Conservation (phyloP, 2,113 vertebrate genomes). For the Tychaedon coryphoeus region DNA sequence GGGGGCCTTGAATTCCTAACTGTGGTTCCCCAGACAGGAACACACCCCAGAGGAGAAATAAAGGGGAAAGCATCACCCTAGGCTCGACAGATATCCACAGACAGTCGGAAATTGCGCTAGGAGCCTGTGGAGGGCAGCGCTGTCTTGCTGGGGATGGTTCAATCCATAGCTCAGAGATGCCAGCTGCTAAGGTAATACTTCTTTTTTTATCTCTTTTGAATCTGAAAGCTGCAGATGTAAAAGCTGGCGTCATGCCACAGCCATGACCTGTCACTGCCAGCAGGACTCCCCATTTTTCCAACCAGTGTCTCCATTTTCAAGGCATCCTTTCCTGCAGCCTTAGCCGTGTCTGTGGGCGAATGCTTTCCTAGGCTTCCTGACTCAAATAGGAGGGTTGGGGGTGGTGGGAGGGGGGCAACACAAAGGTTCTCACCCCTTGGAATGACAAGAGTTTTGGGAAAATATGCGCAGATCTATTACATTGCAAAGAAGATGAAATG, state of each 20-base stretch:
- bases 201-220: neutral
- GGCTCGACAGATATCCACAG: neutral
- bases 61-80: neutral
- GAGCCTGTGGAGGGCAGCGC: conserved; percentile 12
- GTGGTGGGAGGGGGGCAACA: neutral
- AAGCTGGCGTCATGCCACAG: neutral
- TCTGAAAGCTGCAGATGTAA: neutral
- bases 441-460: neutral
- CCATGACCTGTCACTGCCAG: neutral
- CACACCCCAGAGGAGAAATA: neutral
- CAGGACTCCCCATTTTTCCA: neutral
- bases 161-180: neutral
- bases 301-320: neutral
- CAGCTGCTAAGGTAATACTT: conserved; percentile 49
- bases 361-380: neutral
- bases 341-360: rapidly evolving
- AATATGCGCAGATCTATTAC: neutral
- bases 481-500: neutral
- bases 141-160: neutral
- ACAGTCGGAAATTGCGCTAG: neutral
- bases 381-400: neutral
- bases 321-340: neutral
- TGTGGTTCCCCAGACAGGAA: neutral
- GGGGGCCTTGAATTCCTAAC: neutral
- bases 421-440: neutral